Conservation (phyloP, 1,140 invertebrate genomes). For the Aphis gossypii region DNA sequence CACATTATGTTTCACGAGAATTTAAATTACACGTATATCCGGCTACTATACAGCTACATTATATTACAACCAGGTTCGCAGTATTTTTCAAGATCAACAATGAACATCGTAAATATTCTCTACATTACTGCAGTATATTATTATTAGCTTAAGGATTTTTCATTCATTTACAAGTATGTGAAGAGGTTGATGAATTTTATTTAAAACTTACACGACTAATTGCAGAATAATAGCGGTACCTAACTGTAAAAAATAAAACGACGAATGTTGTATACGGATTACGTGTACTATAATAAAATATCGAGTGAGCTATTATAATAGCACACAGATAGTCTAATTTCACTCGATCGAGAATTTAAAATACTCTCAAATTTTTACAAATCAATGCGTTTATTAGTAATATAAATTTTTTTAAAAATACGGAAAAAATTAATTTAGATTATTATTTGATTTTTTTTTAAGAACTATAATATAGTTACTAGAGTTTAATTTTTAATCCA, state of each 20-base stretch:
- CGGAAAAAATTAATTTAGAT: neutral
- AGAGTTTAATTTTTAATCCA: neutral
- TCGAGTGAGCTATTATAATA: neutral
- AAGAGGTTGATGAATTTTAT: neutral
- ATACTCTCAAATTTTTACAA: neutral
- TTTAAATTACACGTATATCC: neutral
- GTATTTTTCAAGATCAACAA: constrained; percentile 10
- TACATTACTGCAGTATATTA: neutral
- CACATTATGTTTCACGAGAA: neutral
- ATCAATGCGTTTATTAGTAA: neutral
- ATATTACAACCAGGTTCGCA: neutral
- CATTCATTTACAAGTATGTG: neutral
- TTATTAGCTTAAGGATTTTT: too few species aligned
- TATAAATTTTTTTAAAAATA: neutral
- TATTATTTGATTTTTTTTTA: neutral
- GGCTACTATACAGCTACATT: neutral
- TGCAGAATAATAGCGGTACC: neutral
- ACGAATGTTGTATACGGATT: too few species aligned
- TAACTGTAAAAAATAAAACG: too few species aligned
- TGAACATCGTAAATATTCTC: neutral
- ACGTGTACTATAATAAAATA: too few species aligned
- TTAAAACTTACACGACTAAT: neutral
- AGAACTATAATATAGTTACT: neutral
- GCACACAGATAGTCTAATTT: neutral
- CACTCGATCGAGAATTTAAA: neutral